Conservation (phyloP, 2,113 vertebrate genomes). For the Geococcyx californianus region DNA sequence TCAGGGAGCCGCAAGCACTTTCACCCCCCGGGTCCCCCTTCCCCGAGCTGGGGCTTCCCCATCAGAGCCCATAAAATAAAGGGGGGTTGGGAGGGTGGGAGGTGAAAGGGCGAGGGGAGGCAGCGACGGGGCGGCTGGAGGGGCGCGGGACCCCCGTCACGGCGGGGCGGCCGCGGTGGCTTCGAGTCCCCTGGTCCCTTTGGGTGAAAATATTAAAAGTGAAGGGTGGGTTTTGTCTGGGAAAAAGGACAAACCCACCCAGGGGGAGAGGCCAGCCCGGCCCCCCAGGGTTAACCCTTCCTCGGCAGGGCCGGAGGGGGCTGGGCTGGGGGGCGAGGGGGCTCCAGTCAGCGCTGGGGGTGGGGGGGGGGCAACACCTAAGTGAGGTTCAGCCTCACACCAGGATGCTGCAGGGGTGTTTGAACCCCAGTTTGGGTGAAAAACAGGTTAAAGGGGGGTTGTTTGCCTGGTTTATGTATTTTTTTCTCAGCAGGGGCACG, state of each 20-base stretch:
- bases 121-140: rapidly evolving
- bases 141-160: not conserved
- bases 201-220: not conserved
- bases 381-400: not conserved
- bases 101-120: not conserved
- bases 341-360: no score
- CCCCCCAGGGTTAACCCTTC: constrained; percentile 35
- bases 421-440: not conserved
- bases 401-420: rapidly evolving
- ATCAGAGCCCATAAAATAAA: rapidly evolving
- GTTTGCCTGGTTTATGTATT: not conserved
- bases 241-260: constrained; percentile 17
- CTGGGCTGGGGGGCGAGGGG: not conserved
- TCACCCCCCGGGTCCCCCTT: not conserved
- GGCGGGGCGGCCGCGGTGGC: not conserved
- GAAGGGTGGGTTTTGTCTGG: not conserved
- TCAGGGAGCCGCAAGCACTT: not conserved
- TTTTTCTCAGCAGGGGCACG: not conserved
- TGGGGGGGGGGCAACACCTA: not conserved
- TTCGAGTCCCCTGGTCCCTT: not conserved
- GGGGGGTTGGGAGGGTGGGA: no score
- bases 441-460: not conserved
- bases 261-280: not conserved
- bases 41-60: not conserved
- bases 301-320: not conserved